These are phyloP conservation scores for Athripsodes cinereus DNA, from an alignment of 2,888 invertebrate species.

Conservation along the genomic window DNA sequence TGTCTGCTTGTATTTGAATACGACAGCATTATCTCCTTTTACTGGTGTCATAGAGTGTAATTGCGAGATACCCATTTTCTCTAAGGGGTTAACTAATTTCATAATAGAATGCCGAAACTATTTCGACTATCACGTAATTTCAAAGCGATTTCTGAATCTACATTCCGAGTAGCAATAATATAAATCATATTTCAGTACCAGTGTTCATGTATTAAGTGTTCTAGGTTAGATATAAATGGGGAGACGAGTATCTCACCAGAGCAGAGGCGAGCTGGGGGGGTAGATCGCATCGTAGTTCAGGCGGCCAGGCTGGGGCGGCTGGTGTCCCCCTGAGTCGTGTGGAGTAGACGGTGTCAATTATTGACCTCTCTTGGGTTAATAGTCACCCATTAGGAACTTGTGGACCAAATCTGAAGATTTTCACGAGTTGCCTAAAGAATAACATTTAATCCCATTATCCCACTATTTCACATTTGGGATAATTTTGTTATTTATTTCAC, in stretches of 20 bases:
- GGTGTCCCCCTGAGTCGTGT: neutral
- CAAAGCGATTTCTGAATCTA: neutral
- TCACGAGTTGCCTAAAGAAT: neutral
- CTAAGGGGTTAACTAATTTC: neutral
- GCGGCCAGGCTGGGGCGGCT: neutral
- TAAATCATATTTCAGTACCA: neutral
- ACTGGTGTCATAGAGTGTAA: neutral
- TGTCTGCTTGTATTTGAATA: too few relatives aligned
- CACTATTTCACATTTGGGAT: neutral
- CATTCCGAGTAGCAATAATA: neutral
- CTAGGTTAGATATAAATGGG: too few relatives aligned
- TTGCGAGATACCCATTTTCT: neutral
- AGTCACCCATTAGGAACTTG: neutral
- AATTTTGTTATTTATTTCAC: neutral
- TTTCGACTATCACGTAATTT: slow-evolving; percentile 2
- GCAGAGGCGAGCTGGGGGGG: too few relatives aligned
- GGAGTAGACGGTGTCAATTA: neutral
- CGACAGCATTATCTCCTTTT: neutral
- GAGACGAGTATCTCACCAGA: too few relatives aligned
- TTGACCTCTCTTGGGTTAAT: neutral
- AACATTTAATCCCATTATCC: neutral
- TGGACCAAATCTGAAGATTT: neutral
- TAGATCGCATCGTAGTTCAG: too few relatives aligned
- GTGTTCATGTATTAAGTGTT: too few relatives aligned
- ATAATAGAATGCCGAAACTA: neutral